Base-by-base conservation (phyloP, 2,113 vertebrate species). In the Oryzias celebensis region DNA sequence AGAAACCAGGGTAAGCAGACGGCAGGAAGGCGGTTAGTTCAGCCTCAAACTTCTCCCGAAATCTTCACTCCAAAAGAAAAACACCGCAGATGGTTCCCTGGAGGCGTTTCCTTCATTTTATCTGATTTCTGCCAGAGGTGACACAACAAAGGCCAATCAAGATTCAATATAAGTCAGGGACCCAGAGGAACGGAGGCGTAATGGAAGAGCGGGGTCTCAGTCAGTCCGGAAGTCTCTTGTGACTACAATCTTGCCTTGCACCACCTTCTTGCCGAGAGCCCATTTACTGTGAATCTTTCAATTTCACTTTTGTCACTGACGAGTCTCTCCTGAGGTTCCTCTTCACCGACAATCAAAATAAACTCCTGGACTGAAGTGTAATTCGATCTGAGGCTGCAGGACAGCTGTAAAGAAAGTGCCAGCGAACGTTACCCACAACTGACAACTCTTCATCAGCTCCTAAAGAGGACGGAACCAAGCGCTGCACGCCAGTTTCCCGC, bases 271-370 rank as follows among this genome's bases (percentile, higher is more conserved):
- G 58, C 42, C 71, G 64, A 76, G 79, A 83, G 67, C 72, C 73
- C 56, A 49, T 73, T 84, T 17, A 22, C 44, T 26, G 57, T 57
- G 59, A 88, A 82, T 78, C 73, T 77, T 86, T 78, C 75, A 69
- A 64, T 86, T 89, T 83, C 59, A 18, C 72, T 61, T 84, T 84
- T 80, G 80, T 82, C 77, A 64, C 71, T 58, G 79, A 68, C 73
- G 76, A 73, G 36, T 55, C 62, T 81, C 83, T 75, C 84, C 56
- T 57, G 76, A 75, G 87, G 73, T 81, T 57, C 22, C 71, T 64
- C 59, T 65, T 66, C 52, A 57, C 77, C 76, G 83, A 87, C 77
- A 71, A 80, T 77, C 71, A 77, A 78, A 87, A 81, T 68, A 78
- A 80, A 83, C 74, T 72, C 68, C 71, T 65, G 70, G 71, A 78